Evolutionary conservation across 2,888 invertebrate genomes (phyloP), one percentile per base, ranked within the genome.

Genomic region (Diplazon laetatorius): DNA sequence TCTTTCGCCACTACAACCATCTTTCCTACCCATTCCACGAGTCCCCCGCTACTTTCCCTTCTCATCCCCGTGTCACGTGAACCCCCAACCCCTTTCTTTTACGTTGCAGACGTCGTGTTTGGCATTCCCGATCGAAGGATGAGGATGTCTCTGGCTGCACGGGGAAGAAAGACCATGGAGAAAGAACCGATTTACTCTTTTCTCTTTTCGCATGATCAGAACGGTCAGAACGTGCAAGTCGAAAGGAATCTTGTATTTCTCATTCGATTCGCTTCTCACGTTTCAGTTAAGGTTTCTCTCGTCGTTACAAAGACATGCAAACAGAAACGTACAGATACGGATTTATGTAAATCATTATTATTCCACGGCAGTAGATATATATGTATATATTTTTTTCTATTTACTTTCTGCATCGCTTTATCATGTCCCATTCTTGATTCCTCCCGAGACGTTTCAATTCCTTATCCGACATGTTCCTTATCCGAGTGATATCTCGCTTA

Each of bases 321-420:
- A 30, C 30, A 30, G 4, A 30, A 59, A 66, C 66, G 66, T 77
- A 52, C 50, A 20, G 66, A 57, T 20, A 70, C 62, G 70, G 80
- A 80, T 80, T 80, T 75, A 80, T 80, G 78, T 69, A 75, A 76
- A 80, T 78, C 72, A 78, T 76, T 76, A 78, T 73, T 76, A 76
- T 75, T 78, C 80, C 62, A 69, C 18, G 18, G 20, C 20, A 35
- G 72, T 59, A 66, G 62, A 66, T 69, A 50, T 77, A n/a, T n/a
- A n/a, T n/a, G n/a, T n/a, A n/a, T n/a, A n/a, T 22, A 65, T 70
- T 66, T 39, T 60, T 70, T 44, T 63, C 63, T 22, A 66, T 76
- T 70, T 59, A 63, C 39, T 60, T 71, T 63, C 42, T 46, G 59
- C 42, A 46, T 37, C 63, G n/a, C 63, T 55, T 52, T 18, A 57